Conservation (phyloP, 1,140 invertebrate genomes). For the Lordiphosa stackelbergi region DNA sequence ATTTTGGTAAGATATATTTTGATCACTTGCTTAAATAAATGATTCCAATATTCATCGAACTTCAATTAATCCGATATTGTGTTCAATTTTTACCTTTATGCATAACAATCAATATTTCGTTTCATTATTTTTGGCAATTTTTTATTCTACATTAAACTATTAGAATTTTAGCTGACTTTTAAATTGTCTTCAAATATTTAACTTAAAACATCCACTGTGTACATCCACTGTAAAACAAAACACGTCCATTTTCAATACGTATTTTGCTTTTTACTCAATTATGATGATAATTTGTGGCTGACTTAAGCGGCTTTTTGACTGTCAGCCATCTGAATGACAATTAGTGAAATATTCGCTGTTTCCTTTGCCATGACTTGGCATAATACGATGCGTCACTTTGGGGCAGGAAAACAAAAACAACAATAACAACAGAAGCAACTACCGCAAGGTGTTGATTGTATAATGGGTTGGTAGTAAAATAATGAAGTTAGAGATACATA, state of each 20-base stretch:
- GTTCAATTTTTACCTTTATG: too few relatives aligned
- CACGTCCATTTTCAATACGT: constrained; percentile 33
- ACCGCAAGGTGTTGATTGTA: constrained; percentile 49
- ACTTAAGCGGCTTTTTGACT: constrained; percentile 58
- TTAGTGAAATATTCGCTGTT: constrained; percentile 31
- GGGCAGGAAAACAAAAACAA: constrained; percentile 2
- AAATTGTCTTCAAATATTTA: too few relatives aligned
- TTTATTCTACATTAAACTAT: too few relatives aligned
- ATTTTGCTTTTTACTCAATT: constrained; percentile 55
- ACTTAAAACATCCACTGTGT: too few relatives aligned
- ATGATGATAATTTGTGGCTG: constrained; percentile 28
- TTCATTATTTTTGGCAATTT: too few relatives aligned
- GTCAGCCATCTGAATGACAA: constrained; percentile 30
- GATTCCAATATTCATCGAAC: too few relatives aligned
- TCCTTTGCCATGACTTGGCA: constrained; percentile 43
- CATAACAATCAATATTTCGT: too few relatives aligned
- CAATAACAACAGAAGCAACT: constrained; percentile 20
- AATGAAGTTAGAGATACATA: too few relatives aligned
- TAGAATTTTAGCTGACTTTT: too few relatives aligned
- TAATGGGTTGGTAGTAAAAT: constrained; percentile 4
- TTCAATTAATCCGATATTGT: too few relatives aligned
- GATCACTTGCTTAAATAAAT: too few relatives aligned
- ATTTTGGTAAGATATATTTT: too few relatives aligned
- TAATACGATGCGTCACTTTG: constrained; percentile 3
- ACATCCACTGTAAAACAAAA: constrained; percentile 32